Base-by-base conservation (phyloP, 2,888 invertebrate species). In the Chironomus riparius region DNA sequence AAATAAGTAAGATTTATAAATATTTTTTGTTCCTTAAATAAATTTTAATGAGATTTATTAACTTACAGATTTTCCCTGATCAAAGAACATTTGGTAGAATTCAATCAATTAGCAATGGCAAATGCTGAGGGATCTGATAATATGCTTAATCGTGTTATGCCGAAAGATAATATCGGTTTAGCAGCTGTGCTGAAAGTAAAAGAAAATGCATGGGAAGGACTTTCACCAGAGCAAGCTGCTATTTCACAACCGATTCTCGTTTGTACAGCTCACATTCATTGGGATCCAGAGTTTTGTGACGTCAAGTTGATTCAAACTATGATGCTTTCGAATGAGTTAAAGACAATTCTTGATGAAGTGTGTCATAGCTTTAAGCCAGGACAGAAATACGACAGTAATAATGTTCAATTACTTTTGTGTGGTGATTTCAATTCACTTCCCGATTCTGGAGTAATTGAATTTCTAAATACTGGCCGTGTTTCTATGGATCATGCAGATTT, bases 261-360 rank as follows among this genome's bases (percentile, higher is more conserved):
- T 73, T 97, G 98, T 85, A 99, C 98, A 47, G 98, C 98, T 48
- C 99, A 99, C 86, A 96, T 99, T 80, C 98, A 99, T 85, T 99
- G 99, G 99, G 98, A 99, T 87, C 99, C 99, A 0, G 98, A 99
- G 86, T 98, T 92, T 86, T 97, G 98, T 84, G 99, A 99, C 86
- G 99, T 99, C 70, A 99, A 99, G 85, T 88, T 99, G 69, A 97
- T 99, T 79, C 99, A 99, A 86, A 97, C 97, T 48, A 97, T 98
- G 94, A 98, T 99, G 97, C 86, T 99, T 79, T 93, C 96, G 86
- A 93, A 95, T 83, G 98, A 98, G 84, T 86, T 99, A 80, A 91
- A 93, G 81, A 88, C 89, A 78, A 94, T 97, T 78, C 87, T 95
- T 78, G 94, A 96, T 81, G 94, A 95, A 83, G 92, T 93, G 48